These are phyloP conservation scores for Epinotia bilunana DNA, from an alignment of 2,888 invertebrate genomes.

Conservation along the genomic window DNA sequence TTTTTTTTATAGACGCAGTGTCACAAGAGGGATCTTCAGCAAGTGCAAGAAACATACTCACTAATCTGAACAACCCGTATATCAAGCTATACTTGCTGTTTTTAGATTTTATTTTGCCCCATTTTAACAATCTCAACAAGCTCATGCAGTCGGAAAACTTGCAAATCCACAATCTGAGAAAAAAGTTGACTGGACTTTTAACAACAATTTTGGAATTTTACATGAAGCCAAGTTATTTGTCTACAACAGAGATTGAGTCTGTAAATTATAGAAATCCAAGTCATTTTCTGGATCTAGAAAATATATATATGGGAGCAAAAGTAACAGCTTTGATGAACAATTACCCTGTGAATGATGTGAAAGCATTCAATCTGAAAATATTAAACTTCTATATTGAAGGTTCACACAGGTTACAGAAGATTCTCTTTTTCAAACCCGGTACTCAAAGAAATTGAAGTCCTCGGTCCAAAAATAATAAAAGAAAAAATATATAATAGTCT, in stretches of 20 bases:
- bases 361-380: too few relatives aligned
- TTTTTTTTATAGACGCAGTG: constrained; percentile 32
- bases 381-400: too few relatives aligned
- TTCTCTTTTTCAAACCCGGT: too few relatives aligned
- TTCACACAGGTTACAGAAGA: too few relatives aligned
- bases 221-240: too few relatives aligned
- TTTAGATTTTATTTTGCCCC: constrained; percentile 17
- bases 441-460: too few relatives aligned
- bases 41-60: constrained; percentile 26
- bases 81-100: constrained; percentile 49
- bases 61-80: constrained; percentile 43
- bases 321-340: too few relatives aligned
- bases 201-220: constrained; percentile 3
- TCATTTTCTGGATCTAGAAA: too few relatives aligned
- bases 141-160: constrained; percentile 5
- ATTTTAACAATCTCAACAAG: constrained; percentile 14
- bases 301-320: too few relatives aligned
- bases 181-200: background rate
- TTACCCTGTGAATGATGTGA: too few relatives aligned
- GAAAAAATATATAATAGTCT: constrained; percentile 8
- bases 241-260: too few relatives aligned
- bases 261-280: too few relatives aligned
- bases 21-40: constrained; percentile 11
- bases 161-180: constrained; percentile 10
- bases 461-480: constrained; percentile 23